Conservation (phyloP, 2,797 vertebrate genomes). For the Labroides dimidiatus region DNA sequence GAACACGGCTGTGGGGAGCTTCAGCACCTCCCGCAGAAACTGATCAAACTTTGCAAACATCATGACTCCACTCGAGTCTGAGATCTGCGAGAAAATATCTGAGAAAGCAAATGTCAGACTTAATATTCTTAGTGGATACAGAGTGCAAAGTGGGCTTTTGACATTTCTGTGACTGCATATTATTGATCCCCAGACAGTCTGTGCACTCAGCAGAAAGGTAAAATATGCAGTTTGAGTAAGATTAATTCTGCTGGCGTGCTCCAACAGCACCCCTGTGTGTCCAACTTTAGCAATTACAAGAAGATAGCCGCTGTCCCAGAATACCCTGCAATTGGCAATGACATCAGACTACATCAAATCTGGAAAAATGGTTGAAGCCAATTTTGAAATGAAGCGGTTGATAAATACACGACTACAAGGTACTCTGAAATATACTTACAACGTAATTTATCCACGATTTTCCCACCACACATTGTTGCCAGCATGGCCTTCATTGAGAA, state of each 20-base stretch:
- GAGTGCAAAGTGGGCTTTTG: constrained; percentile 6
- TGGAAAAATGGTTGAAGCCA: not conserved
- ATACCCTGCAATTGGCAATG: not conserved
- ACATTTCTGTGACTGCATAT: constrained; percentile 46
- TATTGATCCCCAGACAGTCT: constrained; percentile 21
- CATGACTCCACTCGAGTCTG: constrained; percentile 93
- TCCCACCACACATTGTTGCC: constrained; percentile 97
- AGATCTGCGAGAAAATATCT: constrained; percentile 98
- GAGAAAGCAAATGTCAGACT: constrained; percentile 55
- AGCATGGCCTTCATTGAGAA: constrained; percentile 98
- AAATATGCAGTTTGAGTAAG: constrained; percentile 10
- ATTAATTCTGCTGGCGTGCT: constrained; percentile 1
- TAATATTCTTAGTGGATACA: constrained; percentile 4
- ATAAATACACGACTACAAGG: not conserved
- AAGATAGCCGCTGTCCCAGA: not conserved
- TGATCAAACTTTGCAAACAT: constrained; percentile 95
- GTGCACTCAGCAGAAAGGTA: not conserved
- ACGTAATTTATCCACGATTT: constrained; percentile 96
- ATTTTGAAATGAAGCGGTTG: not conserved
- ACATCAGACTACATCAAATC: not conserved
- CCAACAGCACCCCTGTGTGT: constrained; percentile 64
- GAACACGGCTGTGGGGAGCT: constrained; percentile 96
- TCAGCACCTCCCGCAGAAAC: constrained; percentile 93
- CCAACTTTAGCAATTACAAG: constrained; percentile 46
- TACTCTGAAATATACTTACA: constrained; percentile 77